A percentile compares a stretch with the other conserved stretches of the same genome.
Evolutionary conservation across 37 sponge, comb jelly and placozoan species (phyloP).

Genomic region (Hexactinellida sp.): DNA sequence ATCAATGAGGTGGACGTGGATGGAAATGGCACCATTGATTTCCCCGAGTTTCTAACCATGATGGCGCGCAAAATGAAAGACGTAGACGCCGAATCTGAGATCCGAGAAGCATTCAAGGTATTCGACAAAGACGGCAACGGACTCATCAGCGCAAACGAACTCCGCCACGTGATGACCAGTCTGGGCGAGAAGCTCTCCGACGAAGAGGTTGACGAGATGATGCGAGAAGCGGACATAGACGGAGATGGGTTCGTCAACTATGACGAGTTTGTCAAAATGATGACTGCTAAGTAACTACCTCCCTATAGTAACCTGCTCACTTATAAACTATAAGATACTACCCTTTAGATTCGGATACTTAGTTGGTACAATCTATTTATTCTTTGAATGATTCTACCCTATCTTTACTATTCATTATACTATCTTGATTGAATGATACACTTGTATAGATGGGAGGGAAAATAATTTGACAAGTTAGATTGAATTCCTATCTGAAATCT

Average conservation of each 20-base stretch:
- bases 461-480: too few relatives aligned
- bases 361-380: not conserved
- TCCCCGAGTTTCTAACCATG: slow-evolving; percentile 28
- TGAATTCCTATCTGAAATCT: too few relatives aligned
- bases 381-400: not conserved
- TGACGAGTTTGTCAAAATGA: slow-evolving; percentile 47
- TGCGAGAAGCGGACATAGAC: slow-evolving; percentile 40
- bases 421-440: too few relatives aligned
- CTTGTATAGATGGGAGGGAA: too few relatives aligned
- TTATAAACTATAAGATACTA: too few relatives aligned
- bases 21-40: slow-evolving; percentile 24
- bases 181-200: slow-evolving; percentile 49
- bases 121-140: slow-evolving; percentile 29
- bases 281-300: slow-evolving; percentile 27
- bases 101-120: slow-evolving; percentile 27
- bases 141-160: slow-evolving; percentile 20
- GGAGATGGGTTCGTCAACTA: slow-evolving; percentile 46
- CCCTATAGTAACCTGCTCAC: not conserved
- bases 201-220: slow-evolving; percentile 47
- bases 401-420: not conserved
- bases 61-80: slow-evolving; percentile 22
- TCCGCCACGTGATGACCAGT: slow-evolving; percentile 37
- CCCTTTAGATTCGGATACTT: not conserved
- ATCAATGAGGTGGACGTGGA: slow-evolving; percentile 34
- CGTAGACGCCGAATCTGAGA: not conserved